Conservation (phyloP, 2,888 invertebrate species). For the Zele albiditarsus region DNA sequence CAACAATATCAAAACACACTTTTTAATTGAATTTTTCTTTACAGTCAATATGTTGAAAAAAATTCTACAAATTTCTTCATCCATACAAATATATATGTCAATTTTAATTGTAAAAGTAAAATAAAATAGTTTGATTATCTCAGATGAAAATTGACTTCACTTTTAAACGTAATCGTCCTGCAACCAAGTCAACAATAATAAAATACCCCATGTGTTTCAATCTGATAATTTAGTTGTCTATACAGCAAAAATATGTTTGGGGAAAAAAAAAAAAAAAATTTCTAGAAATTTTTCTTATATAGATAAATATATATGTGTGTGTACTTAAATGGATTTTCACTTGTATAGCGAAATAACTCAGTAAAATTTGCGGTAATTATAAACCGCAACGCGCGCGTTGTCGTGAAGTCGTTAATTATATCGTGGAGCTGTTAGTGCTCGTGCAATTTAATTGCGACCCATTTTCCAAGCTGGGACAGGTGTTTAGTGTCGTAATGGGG, state of each 20-base stretch:
- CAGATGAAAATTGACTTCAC: no score
- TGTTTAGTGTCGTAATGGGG: conserved; percentile 50
- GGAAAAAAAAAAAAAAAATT: conserved; percentile 2
- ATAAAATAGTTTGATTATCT: no score
- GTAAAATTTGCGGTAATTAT: conserved; percentile 26
- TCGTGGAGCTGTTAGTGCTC: conserved; percentile 36
- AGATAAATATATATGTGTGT: not conserved
- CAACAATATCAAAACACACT: no score
- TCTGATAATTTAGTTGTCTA: conserved; percentile 4
- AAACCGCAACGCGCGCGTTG: not conserved
- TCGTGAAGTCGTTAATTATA: conserved; percentile 61
- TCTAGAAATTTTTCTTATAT: not conserved
- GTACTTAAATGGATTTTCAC: conserved; percentile 20
- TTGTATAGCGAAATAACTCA: conserved; percentile 13
- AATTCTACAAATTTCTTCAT: no score
- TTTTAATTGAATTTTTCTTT: no score
- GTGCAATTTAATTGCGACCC: conserved; percentile 51
- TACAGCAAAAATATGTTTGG: not conserved
- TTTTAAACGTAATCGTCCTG: no score
- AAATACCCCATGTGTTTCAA: not conserved
- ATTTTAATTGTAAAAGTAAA: no score
- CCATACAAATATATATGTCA: no score
- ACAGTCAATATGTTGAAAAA: no score
- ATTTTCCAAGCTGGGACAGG: conserved; percentile 48
- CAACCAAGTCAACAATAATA: no score